Conservation (phyloP, 1,140 invertebrate species). For the Drosophila repletoides region DNA sequence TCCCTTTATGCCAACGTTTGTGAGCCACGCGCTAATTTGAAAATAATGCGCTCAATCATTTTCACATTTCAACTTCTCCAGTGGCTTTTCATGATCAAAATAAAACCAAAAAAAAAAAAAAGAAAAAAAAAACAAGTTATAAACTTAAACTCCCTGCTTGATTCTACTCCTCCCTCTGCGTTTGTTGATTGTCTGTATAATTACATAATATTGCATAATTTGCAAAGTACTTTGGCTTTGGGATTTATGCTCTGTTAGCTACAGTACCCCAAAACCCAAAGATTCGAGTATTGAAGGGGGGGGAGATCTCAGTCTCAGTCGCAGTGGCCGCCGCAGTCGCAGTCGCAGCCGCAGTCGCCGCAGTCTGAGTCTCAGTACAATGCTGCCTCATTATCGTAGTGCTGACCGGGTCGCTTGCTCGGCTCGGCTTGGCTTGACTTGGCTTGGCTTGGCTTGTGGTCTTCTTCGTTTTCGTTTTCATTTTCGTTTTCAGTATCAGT, state of each 20-base stretch:
- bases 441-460: slow-evolving; percentile 9
- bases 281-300: slow-evolving; percentile 1
- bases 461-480: slow-evolving; percentile 53
- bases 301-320: not conserved
- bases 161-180: not conserved
- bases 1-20: not conserved
- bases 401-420: slow-evolving; percentile 27
- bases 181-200: slow-evolving; percentile 73
- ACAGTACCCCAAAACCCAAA: slow-evolving; percentile 20
- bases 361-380: slow-evolving; percentile 8
- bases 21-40: slow-evolving; percentile 75
- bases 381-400: slow-evolving; percentile 43
- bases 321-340: slow-evolving; percentile 10
- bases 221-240: slow-evolving; percentile 73
- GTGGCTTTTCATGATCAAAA: slow-evolving; percentile 34
- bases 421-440: slow-evolving; percentile 47
- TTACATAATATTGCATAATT: slow-evolving; percentile 81
- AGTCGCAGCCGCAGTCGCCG: slow-evolving; percentile 13
- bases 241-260: slow-evolving; percentile 80
- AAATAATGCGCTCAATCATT: slow-evolving; percentile 80
- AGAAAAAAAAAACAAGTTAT: slow-evolving; percentile 16
- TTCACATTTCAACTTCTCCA: slow-evolving; percentile 52
- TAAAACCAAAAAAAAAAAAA: no score
- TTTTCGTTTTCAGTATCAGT: slow-evolving; percentile 66
- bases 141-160: not conserved